Percentiles rank a stretch among this genome's conserved stretches.
These are phyloP conservation scores for Psix sp. DNA, from an alignment of 1,140 invertebrate species.

Conservation along the genomic window DNA sequence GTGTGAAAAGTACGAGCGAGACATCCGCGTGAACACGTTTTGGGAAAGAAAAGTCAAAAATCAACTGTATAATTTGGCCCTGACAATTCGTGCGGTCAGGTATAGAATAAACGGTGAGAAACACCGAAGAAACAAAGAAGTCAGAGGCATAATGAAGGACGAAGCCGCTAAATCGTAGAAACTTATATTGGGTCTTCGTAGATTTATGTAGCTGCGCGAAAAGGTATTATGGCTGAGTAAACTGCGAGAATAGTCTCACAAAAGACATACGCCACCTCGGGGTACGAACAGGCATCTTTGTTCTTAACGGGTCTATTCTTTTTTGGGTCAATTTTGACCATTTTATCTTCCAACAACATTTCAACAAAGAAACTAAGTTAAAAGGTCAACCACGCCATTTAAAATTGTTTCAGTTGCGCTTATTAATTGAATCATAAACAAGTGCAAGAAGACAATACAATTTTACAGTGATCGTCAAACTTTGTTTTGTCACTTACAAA, in stretches of 20 bases:
- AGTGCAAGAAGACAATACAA: no score
- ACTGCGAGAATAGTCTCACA: conserved; percentile 56
- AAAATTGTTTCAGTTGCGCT: conserved; percentile 16
- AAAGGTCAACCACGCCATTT: conserved; percentile 36
- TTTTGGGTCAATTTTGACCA: conserved; percentile 30
- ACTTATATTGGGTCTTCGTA: conserved; percentile 61
- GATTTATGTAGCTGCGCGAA: conserved; percentile 68
- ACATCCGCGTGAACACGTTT: not conserved
- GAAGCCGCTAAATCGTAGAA: conserved; percentile 55
- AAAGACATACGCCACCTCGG: conserved; percentile 51
- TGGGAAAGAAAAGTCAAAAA: not conserved
- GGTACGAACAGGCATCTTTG: conserved; percentile 38
- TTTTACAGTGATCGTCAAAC: no score
- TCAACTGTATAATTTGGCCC: conserved; percentile 49
- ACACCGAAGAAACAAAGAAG: conserved; percentile 49
- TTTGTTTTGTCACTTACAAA: no score
- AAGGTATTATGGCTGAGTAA: conserved; percentile 56
- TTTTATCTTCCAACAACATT: conserved; percentile 30
- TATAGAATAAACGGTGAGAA: conserved; percentile 53
- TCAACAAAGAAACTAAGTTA: conserved; percentile 38
- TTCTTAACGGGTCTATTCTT: conserved; percentile 24
- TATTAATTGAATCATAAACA: conserved; percentile 2
- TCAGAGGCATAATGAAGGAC: conserved; percentile 52
- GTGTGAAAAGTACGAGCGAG: not conserved
- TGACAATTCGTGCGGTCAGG: conserved; percentile 59